Evolutionary conservation across 2,888 invertebrate genomes (phyloP).

Genomic region (Seira musarum): DNA sequence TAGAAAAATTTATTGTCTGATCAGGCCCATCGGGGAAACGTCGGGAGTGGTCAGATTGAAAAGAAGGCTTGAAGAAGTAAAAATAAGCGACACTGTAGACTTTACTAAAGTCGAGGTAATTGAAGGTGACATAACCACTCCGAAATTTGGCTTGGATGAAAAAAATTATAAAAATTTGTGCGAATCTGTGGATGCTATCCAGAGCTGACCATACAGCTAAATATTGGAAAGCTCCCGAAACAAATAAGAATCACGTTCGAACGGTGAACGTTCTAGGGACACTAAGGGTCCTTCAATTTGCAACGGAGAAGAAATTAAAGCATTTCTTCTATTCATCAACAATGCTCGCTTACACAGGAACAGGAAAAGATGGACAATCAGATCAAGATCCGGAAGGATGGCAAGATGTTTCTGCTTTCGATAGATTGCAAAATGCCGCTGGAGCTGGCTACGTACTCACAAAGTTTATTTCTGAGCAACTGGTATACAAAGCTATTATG

Average conservation of each 20-base stretch:
- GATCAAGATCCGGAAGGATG: conserved; percentile 39
- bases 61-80: neutral
- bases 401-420: conserved; percentile 16
- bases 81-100: conserved; percentile 1
- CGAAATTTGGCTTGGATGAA: neutral
- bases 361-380: neutral
- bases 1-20: conserved; percentile 38
- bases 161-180: conserved; percentile 8
- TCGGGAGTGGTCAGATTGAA: conserved; percentile 17
- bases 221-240: too few species aligned
- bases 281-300: conserved; percentile 29
- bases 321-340: conserved; percentile 37
- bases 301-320: conserved; percentile 15
- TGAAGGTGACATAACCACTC: conserved; percentile 14
- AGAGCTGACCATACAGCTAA: conserved; percentile 32
- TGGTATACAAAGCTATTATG: conserved; percentile 31
- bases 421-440: neutral
- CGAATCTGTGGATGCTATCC: conserved; percentile 22
- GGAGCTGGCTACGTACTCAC: conserved; percentile 25
- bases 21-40: conserved; percentile 14
- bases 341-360: neutral
- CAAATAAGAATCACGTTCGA: neutral
- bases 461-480: conserved; percentile 32
- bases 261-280: conserved; percentile 34
- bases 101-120: conserved; percentile 20